Base-by-base conservation (phyloP, 2,888 invertebrate genomes). In the Charanyca ferruginea region DNA sequence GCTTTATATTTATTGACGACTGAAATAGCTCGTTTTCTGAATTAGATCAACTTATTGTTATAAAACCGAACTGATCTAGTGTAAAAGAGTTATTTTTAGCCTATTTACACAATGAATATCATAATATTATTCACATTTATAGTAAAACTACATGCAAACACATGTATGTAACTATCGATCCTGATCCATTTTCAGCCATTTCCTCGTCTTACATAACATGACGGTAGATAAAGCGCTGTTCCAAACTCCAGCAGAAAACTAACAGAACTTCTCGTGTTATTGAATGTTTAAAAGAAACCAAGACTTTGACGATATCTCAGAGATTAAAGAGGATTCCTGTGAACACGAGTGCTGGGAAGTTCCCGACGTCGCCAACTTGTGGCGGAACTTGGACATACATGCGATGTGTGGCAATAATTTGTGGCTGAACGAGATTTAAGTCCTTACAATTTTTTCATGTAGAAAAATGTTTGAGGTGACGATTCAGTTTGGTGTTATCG, bases 241-340 rank as follows among this genome's bases (percentile, higher is more conserved):
- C 32, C 51, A n/a, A 66, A 73, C 58, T 58, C 20, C 0, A 13
- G 3, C 41, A 28, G 22, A 48, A 8, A 65, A 58, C 59, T 53
- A 41, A 42, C 61, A 55, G 60, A 65, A 75, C 60, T 78, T 67
- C 47, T n/a, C 63, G 38, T 71, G 70, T 65, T 79, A 78, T 78
- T 78, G 79, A 79, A 78, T 78, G 60, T 65, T 54, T 59, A 45
- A 79, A 74, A 77, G 59, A 73, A 73, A 54, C 11, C 63, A 51
- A 59, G 66, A 69, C 47, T 64, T 64, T 38, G 57, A 51, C 49
- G 76, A 75, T 65, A 67, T 63, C 44, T 68, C 61, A 41, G 45
- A 77, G 61, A 66, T 69, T 73, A 79, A 77, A 66, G 57, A 63
- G 61, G 45, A 71, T 55, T 48, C 44, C 28, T 9, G 11, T n/a